These are phyloP conservation scores for Antedon mediterranea DNA, from an alignment of 53 echinoderm and acorn worm genomes.

Conservation along the genomic window DNA sequence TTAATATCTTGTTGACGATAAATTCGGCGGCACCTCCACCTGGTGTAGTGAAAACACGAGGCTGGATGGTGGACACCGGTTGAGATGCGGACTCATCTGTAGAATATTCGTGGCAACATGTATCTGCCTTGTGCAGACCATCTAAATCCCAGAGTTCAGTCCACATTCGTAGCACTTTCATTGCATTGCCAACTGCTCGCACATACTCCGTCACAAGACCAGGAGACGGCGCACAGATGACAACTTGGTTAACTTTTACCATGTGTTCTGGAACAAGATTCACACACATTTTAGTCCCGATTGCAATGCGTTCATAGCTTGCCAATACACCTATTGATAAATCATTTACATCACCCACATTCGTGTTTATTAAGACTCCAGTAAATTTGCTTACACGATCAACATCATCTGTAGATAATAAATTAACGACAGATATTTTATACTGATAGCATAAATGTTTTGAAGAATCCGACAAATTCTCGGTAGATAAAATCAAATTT, in stretches of 20 bases:
- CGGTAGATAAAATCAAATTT: not conserved
- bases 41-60: not conserved
- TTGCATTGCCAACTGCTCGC: not conserved
- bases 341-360: not conserved
- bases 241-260: not conserved
- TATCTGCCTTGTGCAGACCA: too few species aligned
- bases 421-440: not conserved
- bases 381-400: not conserved
- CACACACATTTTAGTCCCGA: not conserved
- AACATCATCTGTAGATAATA: not conserved
- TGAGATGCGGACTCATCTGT: too few species aligned
- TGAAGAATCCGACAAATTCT: not conserved
- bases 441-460: not conserved
- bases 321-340: not conserved
- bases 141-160: too few species aligned
- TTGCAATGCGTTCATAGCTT: not conserved
- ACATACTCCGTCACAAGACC: not conserved
- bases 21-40: not conserved
- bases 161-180: not conserved
- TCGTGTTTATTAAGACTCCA: not conserved
- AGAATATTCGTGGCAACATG: too few species aligned
- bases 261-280: not conserved
- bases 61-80: too few species aligned
- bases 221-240: not conserved
- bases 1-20: not conserved